Conservation (phyloP, 1,140 invertebrate species). For the Olivierus martensii region DNA sequence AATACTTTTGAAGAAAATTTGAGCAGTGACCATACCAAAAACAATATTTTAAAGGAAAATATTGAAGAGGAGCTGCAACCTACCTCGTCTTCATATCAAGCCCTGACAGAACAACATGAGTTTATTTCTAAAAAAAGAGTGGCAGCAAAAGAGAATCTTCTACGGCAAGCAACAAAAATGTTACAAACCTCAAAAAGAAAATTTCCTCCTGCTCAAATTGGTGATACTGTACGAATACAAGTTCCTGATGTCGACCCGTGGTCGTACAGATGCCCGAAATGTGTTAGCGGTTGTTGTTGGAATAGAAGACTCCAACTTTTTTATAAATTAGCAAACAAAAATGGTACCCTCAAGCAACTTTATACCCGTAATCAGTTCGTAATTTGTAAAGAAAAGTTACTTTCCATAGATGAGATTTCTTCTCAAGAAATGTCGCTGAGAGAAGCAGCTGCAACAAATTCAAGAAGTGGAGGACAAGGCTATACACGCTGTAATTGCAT, state of each 20-base stretch:
- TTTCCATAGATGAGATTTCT: conserved; percentile 14
- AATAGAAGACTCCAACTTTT: conserved; percentile 4
- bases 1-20: conserved; percentile 6
- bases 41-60: conserved; percentile 8
- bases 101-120: conserved; percentile 9
- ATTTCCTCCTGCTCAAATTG: no score
- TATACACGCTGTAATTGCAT: no score
- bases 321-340: conserved; percentile 14
- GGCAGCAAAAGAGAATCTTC: conserved; percentile 8
- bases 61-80: conserved; percentile 10
- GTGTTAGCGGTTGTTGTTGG: no score
- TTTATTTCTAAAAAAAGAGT: conserved; percentile 13
- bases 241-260: not conserved
- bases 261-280: no score
- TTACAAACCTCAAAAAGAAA: conserved; percentile 2
- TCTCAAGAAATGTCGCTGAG: no score
- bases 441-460: no score
- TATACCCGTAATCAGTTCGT: conserved; percentile 10
- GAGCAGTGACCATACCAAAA: conserved; percentile 4
- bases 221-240: no score
- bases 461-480: no score
- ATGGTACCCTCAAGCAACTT: conserved; percentile 10
- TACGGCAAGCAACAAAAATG: conserved; percentile 5
- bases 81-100: conserved; percentile 10
- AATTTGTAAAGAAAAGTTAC: conserved; percentile 14